Base-by-base conservation (phyloP, 2,797 vertebrate genomes). In the Ceyx erithaca region DNA sequence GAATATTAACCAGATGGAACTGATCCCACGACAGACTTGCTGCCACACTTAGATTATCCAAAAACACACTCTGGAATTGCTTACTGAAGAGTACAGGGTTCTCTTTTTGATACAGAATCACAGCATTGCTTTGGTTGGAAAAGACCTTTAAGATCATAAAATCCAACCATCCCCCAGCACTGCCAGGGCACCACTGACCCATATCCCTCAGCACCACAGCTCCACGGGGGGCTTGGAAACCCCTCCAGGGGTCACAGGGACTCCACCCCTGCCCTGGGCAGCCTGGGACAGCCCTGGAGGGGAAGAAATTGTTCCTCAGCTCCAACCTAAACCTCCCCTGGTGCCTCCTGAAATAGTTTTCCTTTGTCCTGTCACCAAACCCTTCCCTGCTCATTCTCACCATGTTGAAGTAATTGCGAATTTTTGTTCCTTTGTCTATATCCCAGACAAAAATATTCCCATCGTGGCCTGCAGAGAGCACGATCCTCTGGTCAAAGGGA, bases 401-500 rank as follows among this genome's bases (percentile, higher is more conserved):
- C 99, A 99, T 99, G 96, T 99, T 99, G 87, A 99, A 99, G 94
- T 99, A 99, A 98, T 99, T 99, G 67, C 99, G 98, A 80, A 99
- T 99, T 97, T 99, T 99, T 70, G 97, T 97, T 94, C 99, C 99
- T 96, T 98, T 99, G 92, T 98, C 98, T 93, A 99, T 97, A 93
- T 99, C 99, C 99, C 99, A 99, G 94, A 99, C 97, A 95, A 98
- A 99, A 97, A 99, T 99, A 96, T 99, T 99, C 76, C 99, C 99
- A 78, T 99, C 99, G 0, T 99, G 99, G 64, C 99, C 99, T 0
- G 99, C 99, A 2, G 99, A 99, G 33, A 99, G 98, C 92, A 99
- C 98, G 92, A 99, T 99, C 94, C 99, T 98, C 86, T 98, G 98
- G 97, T 99, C 99, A 90, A 99, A 99, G 1, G 99, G 99, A 95